Evolutionary conservation across 2,113 vertebrate species (phyloP).

Genomic region (Leptodactylus fuscus): DNA sequence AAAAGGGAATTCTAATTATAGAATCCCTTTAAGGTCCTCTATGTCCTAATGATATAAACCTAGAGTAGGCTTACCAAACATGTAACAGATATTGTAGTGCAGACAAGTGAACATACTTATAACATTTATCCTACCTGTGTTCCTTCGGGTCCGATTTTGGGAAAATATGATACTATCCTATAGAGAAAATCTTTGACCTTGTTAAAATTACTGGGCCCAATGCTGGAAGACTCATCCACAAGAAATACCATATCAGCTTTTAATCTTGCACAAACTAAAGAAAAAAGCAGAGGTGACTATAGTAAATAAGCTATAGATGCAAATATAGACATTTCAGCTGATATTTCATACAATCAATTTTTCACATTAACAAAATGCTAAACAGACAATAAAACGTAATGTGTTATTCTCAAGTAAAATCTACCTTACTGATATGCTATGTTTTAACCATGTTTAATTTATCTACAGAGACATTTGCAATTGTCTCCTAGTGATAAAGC

Average conservation of each 20-base stretch:
- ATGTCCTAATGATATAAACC: too few species aligned
- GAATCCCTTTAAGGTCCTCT: too few species aligned
- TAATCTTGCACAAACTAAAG: conserved; percentile 80
- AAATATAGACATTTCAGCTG: neutral
- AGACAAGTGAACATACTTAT: neutral
- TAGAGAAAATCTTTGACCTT: conserved; percentile 91
- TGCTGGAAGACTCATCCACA: conserved; percentile 90
- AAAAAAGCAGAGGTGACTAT: conserved; percentile 52
- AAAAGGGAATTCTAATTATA: too few species aligned
- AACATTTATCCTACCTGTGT: conserved; percentile 74
- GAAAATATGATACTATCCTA: conserved; percentile 84
- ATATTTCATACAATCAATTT: too few species aligned
- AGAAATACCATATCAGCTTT: conserved; percentile 87
- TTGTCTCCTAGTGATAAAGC: neutral
- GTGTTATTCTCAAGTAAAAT: neutral
- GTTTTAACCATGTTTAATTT: too few species aligned
- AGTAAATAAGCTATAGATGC: neutral
- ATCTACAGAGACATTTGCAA: neutral
- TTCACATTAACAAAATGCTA: neutral
- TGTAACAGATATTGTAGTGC: neutral
- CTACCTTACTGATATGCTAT: neutral
- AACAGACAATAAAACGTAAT: neutral
- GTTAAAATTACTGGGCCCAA: conserved; percentile 83
- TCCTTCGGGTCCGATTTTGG: conserved; percentile 79
- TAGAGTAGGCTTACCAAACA: too few species aligned